These are phyloP conservation scores for Ciconia nigra DNA, from an alignment of 2,797 vertebrate genomes.

Conservation along the genomic window DNA sequence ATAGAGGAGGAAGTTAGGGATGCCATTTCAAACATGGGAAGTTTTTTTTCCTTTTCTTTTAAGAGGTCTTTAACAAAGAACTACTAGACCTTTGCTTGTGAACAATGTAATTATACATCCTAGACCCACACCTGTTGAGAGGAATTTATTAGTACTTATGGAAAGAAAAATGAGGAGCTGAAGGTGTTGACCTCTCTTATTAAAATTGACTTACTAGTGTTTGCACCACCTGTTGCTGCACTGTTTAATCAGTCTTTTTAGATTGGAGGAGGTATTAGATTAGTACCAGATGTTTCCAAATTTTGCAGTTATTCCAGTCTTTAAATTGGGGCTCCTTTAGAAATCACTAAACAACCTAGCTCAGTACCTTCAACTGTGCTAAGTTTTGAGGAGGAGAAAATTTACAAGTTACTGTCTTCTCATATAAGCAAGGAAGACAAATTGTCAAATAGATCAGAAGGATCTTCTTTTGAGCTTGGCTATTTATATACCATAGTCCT, in stretches of 20 bases:
- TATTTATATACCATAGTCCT: not conserved
- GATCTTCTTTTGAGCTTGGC: not conserved
- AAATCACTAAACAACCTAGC: not conserved
- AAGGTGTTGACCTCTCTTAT: conserved; percentile 58
- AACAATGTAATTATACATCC: not conserved
- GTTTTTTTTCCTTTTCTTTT: not conserved
- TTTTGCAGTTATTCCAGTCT: not conserved
- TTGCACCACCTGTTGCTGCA: conserved; percentile 56
- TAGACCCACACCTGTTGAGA: conserved; percentile 55
- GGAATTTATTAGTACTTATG: conserved; percentile 46
- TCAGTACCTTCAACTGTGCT: not conserved
- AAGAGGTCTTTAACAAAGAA: not conserved
- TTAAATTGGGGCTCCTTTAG: not conserved
- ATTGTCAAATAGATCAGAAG: not conserved
- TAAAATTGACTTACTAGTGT: conserved; percentile 63
- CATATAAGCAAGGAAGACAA: not conserved
- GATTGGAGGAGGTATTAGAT: conserved; percentile 21
- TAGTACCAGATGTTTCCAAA: conserved; percentile 61
- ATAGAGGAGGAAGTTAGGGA: not conserved
- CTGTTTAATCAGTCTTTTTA: conserved; percentile 37
- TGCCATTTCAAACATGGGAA: not conserved
- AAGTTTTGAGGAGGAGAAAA: not conserved
- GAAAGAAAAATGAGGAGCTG: conserved; percentile 25
- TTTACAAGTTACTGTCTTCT: conserved; percentile 1
- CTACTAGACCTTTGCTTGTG: not conserved